Base-by-base conservation (phyloP, 1,140 invertebrate genomes). In the Tetranychus cinnabarinus region DNA sequence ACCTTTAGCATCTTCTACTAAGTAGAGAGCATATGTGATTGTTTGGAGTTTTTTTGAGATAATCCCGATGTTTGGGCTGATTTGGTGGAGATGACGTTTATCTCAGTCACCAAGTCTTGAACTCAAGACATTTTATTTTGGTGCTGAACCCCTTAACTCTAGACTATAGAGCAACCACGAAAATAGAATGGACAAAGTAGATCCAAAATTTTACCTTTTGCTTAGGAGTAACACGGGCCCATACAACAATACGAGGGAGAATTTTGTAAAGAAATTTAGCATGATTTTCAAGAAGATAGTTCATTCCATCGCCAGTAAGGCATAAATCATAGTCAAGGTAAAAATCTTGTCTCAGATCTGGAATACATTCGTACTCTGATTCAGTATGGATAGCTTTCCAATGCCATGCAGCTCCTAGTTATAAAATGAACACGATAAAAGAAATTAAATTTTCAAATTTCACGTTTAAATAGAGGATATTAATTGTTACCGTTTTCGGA, bases 171-270 rank as follows among this genome's bases (percentile, higher is more conserved):
- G 0, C 23, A 23, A 23, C 0, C 23, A 23, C 23, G 23, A 23
- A 23, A 23, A 23, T 23, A 23, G 23, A 23, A 0, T 23, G 23
- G 0, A 23, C 39, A 42, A 42, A 42, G 5, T 42, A 42, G 5
- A 6, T 42, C 39, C 39, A 0, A 42, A 60, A 23, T 0, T 31
- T 36, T 65, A 73, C 72, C 62, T 97, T 97, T 71, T 97, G 91
- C 70, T 95, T 96, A 2, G 92, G 92, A 13, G 87, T 87, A 69
- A 95, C 90, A 67, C 92, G 77, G 2, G 92, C 91, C 74, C 88
- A 96, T 2, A 97, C 84, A 58, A 82, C 80, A 8, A 97, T 78
- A 69, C 85, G 80, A 0, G 90, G 87, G 66, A 98, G 73, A 36
- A 97, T 72, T 66, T 79, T 71, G 46, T 78, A 74, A 47, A 93